Percentiles rank a stretch among this genome's conserved stretches.
phyloP scores from a whole-genome alignment of 2,888 invertebrate genomes.

The Euzophera pinguis region DNA sequence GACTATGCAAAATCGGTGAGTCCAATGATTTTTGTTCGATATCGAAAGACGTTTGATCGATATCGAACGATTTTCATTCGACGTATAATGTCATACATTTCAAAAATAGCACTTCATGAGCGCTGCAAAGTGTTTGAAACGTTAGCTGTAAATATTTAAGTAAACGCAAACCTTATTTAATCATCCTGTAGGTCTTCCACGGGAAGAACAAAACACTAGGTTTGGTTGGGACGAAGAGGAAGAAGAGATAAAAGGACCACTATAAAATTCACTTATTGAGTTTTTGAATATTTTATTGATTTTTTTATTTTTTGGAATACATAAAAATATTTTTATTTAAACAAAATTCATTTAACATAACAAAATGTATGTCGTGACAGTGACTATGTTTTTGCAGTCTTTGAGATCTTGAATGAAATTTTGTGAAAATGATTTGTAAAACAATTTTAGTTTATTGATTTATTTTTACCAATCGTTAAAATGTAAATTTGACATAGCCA shows the following conservation, averaged over 20 bases:
- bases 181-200: no score
- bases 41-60: no score
- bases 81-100: no score
- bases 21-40: no score
- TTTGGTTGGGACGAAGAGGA: no score
- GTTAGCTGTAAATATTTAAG: no score
- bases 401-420: conserved; percentile 54
- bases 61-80: no score
- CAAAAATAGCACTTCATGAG: no score
- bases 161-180: no score
- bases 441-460: conserved; percentile 20
- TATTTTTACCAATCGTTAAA: conserved; percentile 24
- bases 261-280: conserved; percentile 21
- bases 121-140: no score
- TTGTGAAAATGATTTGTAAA: conserved; percentile 22
- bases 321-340: conserved; percentile 70
- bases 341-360: conserved; percentile 50
- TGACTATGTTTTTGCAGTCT: conserved; percentile 76
- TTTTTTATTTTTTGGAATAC: conserved; percentile 67
- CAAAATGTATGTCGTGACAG: conserved; percentile 61
- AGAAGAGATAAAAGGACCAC: not conserved
- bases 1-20: no score
- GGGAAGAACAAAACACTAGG: no score
- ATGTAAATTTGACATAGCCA: conserved; percentile 63
- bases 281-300: conserved; percentile 59